Evolutionary conservation across 2,888 invertebrate genomes (phyloP).

Genomic region (Netelia virgata): DNA sequence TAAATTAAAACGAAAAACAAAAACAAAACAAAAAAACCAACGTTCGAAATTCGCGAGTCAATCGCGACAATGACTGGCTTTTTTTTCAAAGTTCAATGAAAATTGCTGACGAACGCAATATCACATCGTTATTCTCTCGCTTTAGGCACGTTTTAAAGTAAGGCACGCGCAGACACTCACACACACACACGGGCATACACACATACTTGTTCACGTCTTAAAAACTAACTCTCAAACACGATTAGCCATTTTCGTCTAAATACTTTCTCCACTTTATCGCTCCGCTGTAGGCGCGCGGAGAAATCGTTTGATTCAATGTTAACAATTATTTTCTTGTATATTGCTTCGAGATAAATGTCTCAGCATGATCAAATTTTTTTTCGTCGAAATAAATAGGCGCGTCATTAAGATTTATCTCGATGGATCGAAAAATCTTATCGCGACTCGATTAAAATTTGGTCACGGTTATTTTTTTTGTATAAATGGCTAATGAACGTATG

Average conservation of each 20-base stretch:
- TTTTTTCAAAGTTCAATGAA: conserved; percentile 15
- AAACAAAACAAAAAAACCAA: background rate
- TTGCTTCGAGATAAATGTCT: no score
- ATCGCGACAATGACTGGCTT: conserved; percentile 30
- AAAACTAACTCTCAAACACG: background rate
- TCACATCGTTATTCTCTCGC: conserved; percentile 37
- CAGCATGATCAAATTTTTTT: background rate
- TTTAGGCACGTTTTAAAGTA: background rate
- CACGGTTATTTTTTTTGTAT: no score
- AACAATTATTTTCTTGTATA: no score
- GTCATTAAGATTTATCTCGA: no score
- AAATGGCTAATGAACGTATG: no score
- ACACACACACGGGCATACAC: background rate
- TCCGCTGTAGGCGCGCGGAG: no score
- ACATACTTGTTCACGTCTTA: no score
- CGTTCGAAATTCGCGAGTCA: conserved; percentile 21
- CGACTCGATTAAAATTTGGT: no score
- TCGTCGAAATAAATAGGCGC: no score
- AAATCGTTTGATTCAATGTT: no score
- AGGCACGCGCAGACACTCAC: background rate
- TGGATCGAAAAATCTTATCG: no score
- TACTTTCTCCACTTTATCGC: background rate
- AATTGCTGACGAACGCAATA: conserved; percentile 42
- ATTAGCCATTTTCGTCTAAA: background rate
- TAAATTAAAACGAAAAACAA: no score